phyloP scores from a whole-genome alignment of 2,113 vertebrate species.

The Coturnix japonica region DNA sequence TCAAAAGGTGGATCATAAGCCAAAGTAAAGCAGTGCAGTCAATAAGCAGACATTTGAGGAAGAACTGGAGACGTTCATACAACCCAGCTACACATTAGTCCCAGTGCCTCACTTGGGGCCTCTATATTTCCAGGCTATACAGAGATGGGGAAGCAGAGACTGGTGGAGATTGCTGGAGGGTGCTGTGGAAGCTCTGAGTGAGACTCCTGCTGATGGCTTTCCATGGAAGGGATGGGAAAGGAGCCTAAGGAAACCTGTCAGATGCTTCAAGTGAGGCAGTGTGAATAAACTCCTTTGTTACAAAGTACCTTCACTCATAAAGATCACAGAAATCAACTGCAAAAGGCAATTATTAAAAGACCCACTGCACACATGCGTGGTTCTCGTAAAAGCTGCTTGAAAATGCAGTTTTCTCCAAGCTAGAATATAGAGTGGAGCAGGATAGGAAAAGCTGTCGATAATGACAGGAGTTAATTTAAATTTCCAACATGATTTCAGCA shows the following conservation, averaged over 20 bases:
- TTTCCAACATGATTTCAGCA: constrained; percentile 36
- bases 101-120: not conserved
- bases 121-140: not conserved
- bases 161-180: not conserved
- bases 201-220: not conserved
- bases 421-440: not conserved
- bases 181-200: not conserved
- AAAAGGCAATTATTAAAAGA: constrained; percentile 40
- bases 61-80: not conserved
- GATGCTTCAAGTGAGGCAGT: not conserved
- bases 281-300: constrained; percentile 8
- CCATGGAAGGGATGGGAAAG: not conserved
- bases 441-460: not conserved
- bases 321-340: constrained; percentile 24
- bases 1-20: not conserved
- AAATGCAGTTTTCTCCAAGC: constrained; percentile 5
- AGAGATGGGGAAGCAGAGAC: not conserved
- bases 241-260: not conserved
- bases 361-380: not conserved
- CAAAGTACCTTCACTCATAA: not conserved
- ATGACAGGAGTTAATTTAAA: constrained; percentile 43
- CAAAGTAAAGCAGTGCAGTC: not conserved
- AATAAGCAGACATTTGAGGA: not conserved
- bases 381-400: constrained; percentile 5
- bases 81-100: not conserved